phyloP scores from a whole-genome alignment of 2,888 invertebrate genomes.

The Eurytoma californica region DNA sequence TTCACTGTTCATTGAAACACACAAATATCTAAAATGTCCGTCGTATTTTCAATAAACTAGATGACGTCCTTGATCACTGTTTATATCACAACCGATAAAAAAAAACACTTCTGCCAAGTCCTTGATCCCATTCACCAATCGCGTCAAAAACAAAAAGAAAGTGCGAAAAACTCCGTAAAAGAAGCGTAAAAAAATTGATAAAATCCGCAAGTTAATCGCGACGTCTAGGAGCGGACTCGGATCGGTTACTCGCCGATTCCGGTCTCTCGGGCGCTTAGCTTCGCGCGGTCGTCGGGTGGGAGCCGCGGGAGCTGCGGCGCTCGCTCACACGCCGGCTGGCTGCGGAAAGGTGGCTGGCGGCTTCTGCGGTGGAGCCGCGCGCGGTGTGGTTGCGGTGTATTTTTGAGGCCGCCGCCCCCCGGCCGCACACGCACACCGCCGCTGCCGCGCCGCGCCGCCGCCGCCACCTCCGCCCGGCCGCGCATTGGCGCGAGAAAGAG shows the following conservation, averaged over 20 bases:
- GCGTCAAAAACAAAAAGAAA: neutral
- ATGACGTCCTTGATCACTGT: too few species aligned
- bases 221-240: neutral
- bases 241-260: neutral
- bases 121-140: neutral
- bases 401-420: conserved; percentile 74
- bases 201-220: neutral
- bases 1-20: too few species aligned
- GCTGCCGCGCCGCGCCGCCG: conserved; percentile 44
- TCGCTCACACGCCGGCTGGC: conserved; percentile 41
- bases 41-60: too few species aligned
- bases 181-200: neutral
- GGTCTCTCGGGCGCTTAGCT: neutral
- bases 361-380: conserved; percentile 75
- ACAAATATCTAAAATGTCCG: too few species aligned
- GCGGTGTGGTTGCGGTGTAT: conserved; percentile 75
- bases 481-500: conserved; percentile 13
- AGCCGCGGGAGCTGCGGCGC: conserved; percentile 38
- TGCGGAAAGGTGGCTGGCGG: conserved; percentile 67
- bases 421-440: conserved; percentile 58
- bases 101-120: too few species aligned
- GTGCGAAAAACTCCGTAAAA: neutral
- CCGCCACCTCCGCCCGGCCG: conserved; percentile 50
- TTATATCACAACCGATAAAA: too few species aligned
- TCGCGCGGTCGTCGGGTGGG: conserved; percentile 69